phyloP scores from a whole-genome alignment of 2,888 invertebrate genomes.

The Idaea biselata region DNA sequence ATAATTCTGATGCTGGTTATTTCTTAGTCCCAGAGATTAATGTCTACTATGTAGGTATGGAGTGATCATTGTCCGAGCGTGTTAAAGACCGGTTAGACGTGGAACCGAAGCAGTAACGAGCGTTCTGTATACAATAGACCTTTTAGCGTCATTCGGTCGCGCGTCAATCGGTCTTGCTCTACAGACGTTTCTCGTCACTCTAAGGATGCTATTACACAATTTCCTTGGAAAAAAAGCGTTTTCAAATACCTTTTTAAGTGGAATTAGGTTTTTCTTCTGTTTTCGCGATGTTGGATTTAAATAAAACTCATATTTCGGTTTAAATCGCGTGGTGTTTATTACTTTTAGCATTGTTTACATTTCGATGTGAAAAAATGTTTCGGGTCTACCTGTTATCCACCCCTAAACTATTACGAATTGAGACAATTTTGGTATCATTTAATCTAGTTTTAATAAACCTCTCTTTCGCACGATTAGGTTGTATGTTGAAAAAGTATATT shows the following conservation, averaged over 20 bases:
- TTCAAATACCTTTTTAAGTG: constrained; percentile 25
- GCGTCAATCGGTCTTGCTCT: constrained; percentile 64
- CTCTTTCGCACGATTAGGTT: too few relatives aligned
- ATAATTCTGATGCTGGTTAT: constrained; percentile 39
- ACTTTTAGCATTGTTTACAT: too few relatives aligned
- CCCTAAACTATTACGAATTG: too few relatives aligned
- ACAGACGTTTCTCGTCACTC: constrained; percentile 46
- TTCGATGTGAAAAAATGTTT: too few relatives aligned
- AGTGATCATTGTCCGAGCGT: constrained; percentile 76
- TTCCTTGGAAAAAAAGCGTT: constrained; percentile 54
- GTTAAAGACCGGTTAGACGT: constrained; percentile 76
- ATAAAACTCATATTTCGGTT: too few relatives aligned
- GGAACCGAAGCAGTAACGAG: constrained; percentile 68
- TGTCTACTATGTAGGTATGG: constrained; percentile 60
- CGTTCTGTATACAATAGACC: constrained; percentile 79
- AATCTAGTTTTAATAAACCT: too few relatives aligned
- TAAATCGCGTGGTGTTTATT: too few relatives aligned
- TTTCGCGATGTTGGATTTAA: too few relatives aligned
- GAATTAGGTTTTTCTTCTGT: too few relatives aligned
- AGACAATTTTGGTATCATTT: too few relatives aligned
- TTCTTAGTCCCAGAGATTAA: constrained; percentile 47
- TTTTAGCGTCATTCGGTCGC: constrained; percentile 76
- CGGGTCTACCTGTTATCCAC: too few relatives aligned
- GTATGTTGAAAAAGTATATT: too few relatives aligned
- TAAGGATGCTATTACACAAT: constrained; percentile 26